Evolutionary conservation across 1,140 invertebrate genomes (phyloP).

Genomic region (Platorchestia sp.): DNA sequence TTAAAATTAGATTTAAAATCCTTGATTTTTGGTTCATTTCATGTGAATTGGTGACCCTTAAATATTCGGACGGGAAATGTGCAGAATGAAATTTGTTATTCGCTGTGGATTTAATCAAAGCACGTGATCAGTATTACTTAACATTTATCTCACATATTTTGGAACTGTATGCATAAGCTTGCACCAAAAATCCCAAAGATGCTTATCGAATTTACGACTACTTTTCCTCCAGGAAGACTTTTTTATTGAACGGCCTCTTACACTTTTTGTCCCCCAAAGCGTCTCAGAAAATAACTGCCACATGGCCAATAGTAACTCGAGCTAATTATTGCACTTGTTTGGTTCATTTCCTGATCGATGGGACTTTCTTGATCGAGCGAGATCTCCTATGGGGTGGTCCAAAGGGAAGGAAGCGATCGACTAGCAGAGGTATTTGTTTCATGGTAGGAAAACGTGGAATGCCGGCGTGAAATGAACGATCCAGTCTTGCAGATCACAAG

Average conservation of each 20-base stretch:
- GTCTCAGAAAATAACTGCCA: background rate
- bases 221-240: background rate
- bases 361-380: background rate
- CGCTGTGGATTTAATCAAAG: background rate
- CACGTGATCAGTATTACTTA: background rate
- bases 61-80: too few species aligned
- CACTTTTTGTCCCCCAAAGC: background rate
- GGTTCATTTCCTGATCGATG: background rate
- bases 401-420: slow-evolving; percentile 15
- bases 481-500: background rate
- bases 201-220: background rate
- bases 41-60: too few species aligned
- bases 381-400: background rate
- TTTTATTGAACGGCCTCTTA: background rate
- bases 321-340: slow-evolving; percentile 9
- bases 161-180: background rate
- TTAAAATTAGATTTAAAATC: too few species aligned
- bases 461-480: slow-evolving; percentile 17
- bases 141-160: background rate
- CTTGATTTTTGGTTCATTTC: too few species aligned
- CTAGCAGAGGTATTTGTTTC: background rate
- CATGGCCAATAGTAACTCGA: background rate
- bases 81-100: background rate
- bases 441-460: slow-evolving; percentile 8
- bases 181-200: background rate